A percentile compares a stretch with the other conserved stretches of the same genome.
Conservation (phyloP, 2,113 vertebrate genomes). For the Pseudorectes ferrugineus region DNA sequence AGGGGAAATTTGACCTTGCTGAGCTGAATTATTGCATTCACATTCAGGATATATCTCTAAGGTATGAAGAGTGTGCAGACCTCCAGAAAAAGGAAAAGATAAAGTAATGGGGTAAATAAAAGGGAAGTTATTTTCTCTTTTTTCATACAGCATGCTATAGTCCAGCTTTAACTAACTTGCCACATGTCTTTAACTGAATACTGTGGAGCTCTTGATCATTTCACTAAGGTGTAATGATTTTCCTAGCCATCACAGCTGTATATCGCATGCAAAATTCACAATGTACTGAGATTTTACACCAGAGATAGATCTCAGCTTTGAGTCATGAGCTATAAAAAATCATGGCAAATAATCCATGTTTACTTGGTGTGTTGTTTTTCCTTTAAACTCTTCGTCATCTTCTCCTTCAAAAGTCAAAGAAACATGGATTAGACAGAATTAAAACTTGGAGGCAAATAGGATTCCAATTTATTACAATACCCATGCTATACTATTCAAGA, state of each 20-base stretch:
- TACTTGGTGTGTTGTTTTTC: not conserved
- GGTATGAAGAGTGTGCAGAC: not conserved
- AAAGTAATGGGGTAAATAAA: not conserved
- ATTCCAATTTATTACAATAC: constrained; percentile 11
- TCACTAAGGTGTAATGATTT: not conserved
- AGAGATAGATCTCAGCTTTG: not conserved
- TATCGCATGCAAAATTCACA: not conserved
- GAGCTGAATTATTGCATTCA: not conserved
- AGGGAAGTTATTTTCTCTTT: not conserved
- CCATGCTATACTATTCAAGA: not conserved
- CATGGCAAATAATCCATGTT: not conserved
- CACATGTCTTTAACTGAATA: not conserved
- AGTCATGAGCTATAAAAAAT: not conserved
- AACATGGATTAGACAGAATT: constrained; percentile 20
- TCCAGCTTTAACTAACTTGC: not conserved
- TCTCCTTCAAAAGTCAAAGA: constrained; percentile 1
- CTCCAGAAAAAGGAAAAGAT: not conserved
- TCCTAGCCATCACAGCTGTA: not conserved
- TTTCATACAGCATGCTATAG: not conserved
- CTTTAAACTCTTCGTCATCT: not conserved
- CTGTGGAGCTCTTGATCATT: not conserved
- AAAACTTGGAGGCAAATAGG: constrained; percentile 12
- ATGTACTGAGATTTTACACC: not conserved
- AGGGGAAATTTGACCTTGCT: not conserved
- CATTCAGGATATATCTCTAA: not conserved